Conservation (phyloP, 2,797 vertebrate species). For the Sebastes hopkinsi region DNA sequence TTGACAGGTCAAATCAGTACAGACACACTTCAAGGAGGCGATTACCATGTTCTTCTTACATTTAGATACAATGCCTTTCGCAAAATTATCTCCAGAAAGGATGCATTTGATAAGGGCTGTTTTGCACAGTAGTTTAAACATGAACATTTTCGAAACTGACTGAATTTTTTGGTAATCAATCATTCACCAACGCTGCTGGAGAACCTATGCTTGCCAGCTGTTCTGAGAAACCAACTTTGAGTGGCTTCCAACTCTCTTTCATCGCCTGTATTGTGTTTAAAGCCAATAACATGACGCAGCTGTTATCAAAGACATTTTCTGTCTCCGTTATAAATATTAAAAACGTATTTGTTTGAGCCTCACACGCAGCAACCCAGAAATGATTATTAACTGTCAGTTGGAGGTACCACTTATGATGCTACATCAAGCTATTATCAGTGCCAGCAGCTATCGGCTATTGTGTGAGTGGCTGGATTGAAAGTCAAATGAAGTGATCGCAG, state of each 20-base stretch:
- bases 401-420: neutral
- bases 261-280: neutral
- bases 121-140: neutral
- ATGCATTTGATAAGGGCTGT: neutral
- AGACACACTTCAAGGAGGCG: neutral
- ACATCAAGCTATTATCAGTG: neutral
- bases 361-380: neutral
- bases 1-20: conserved; percentile 29
- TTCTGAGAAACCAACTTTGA: neutral
- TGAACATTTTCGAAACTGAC: neutral
- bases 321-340: neutral
- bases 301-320: neutral
- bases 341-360: neutral
- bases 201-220: neutral
- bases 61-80: neutral
- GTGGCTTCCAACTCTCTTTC: conserved; percentile 7
- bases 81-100: neutral
- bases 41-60: neutral
- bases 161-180: neutral
- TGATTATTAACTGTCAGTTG: neutral
- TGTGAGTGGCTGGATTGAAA: neutral
- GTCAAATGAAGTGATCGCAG: neutral
- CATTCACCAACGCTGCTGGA: neutral
- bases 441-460: neutral
- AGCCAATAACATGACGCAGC: neutral